phyloP scores from a whole-genome alignment of 2,113 vertebrate species.

The Archilochus colubris region DNA sequence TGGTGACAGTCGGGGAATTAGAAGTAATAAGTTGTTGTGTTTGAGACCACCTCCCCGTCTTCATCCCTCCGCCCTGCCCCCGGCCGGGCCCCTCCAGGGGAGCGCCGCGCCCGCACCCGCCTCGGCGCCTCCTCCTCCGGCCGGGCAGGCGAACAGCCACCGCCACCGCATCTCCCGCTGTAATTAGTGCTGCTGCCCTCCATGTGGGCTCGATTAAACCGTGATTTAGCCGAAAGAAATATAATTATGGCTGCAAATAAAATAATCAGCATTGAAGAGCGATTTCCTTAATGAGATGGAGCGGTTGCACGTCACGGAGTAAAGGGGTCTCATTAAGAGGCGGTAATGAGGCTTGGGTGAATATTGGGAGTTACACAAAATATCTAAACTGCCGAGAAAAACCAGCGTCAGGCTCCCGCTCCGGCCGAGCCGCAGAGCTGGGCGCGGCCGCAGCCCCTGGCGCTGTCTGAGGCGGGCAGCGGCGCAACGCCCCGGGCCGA shows the following conservation, averaged over 20 bases:
- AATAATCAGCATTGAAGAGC: slow-evolving; percentile 99
- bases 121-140: slow-evolving; percentile 49
- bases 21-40: slow-evolving; percentile 92
- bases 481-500: no score
- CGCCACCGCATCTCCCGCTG: slow-evolving; percentile 89
- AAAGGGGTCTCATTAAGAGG: slow-evolving; percentile 96
- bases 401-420: background rate
- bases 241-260: slow-evolving; percentile 99
- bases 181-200: slow-evolving; percentile 96
- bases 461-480: no score
- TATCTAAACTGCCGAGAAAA: slow-evolving; percentile 46
- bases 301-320: slow-evolving; percentile 96
- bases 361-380: slow-evolving; percentile 76
- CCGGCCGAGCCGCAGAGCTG: background rate
- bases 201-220: slow-evolving; percentile 97
- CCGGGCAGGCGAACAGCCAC: slow-evolving; percentile 71
- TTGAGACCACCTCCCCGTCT: slow-evolving; percentile 76
- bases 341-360: slow-evolving; percentile 95
- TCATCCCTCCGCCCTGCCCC: slow-evolving; percentile 57
- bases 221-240: slow-evolving; percentile 99
- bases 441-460: fast-evolving
- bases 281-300: slow-evolving; percentile 99
- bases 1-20: slow-evolving; percentile 93
- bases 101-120: slow-evolving; percentile 29
- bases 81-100: slow-evolving; percentile 33